Evolutionary conservation across 2,113 vertebrate species (phyloP), one percentile per base, ranked within the genome.

Genomic region (Poecile atricapillus): DNA sequence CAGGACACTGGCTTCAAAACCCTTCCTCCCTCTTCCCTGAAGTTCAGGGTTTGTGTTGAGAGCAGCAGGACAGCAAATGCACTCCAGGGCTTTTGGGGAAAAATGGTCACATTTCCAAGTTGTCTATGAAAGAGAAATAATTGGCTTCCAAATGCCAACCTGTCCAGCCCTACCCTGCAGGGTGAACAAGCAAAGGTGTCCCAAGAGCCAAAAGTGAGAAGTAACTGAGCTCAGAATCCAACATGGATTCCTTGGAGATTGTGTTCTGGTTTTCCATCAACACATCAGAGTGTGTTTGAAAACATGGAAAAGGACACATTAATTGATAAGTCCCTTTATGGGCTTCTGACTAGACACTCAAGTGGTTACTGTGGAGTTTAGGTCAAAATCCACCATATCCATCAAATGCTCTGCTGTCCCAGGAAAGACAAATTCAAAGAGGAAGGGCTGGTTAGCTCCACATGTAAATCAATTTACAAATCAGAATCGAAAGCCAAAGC

Each of bases 61-160:
- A 68, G 8, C 10, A 19, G 58, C 33, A 83, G n/a, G 63, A 27
- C 9, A 87, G 47, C 9, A 37, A 90, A 80, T 0, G 0, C 0
- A 73, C 16, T 43, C n/a, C 44, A 39, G 31, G 43, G 41, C 27
- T 87, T 73, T 47, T 15, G 16, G n/a, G 28, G 39, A 3, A 39
- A 63, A 84, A 53, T 0, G 13, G 30, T 20, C 47, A 41, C 25
- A 44, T 55, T 85, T 65, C 50, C 52, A 82, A 49, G n/a, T 18
- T 82, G 15, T 50, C 43, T 69, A 6, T 4, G 16, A 27, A 73
- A 84, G 28, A 46, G 59, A 77, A 86, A 44, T 77, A 81, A 93
- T 13, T 84, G 82, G 50, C 43, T 94, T 94, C 53, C 19, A 28
- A 71, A 64, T 19, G 47, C 28, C 62, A 91, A 58, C 43, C 39